A percentile compares a stretch with the other conserved stretches of the same genome.
phyloP scores from a whole-genome alignment of 2,797 vertebrate genomes.

The Molossus alvarezi region DNA sequence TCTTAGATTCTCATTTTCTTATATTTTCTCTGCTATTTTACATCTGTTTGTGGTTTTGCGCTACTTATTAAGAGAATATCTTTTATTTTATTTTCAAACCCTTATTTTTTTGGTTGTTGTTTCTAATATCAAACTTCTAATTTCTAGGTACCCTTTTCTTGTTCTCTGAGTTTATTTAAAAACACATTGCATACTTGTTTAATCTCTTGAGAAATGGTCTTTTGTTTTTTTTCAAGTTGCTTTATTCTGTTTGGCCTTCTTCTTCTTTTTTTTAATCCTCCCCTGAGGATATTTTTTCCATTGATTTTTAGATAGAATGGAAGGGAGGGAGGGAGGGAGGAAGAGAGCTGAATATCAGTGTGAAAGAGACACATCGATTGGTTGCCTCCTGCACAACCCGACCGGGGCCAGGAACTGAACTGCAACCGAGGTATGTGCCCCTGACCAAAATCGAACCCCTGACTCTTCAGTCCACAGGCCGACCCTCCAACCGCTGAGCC shows the following conservation, averaged over 20 bases:
- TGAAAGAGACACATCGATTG: too few species aligned
- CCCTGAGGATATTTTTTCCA: too few species aligned
- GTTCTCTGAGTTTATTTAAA: not conserved
- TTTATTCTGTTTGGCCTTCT: not conserved
- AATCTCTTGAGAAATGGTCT: not conserved
- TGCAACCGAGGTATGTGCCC: too few species aligned
- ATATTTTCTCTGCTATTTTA: constrained; percentile 35
- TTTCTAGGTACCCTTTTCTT: not conserved
- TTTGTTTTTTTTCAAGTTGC: not conserved
- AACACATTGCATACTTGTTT: not conserved
- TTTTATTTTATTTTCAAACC: not conserved
- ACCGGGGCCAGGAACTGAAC: too few species aligned
- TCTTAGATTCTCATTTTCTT: not conserved
- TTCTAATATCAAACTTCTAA: not conserved
- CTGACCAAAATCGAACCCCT: too few species aligned
- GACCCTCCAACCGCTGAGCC: too few species aligned
- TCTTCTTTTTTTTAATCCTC: not conserved
- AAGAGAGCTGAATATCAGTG: too few species aligned
- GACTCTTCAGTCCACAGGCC: too few species aligned
- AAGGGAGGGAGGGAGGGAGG: too few species aligned
- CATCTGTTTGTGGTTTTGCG: not conserved
- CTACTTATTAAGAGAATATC: not conserved
- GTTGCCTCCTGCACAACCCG: too few species aligned
- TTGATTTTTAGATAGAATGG: too few species aligned
- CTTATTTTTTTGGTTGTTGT: not conserved